Evolutionary conservation across 2,113 vertebrate genomes (phyloP).

Genomic region (Cranoglanis bouderius): DNA sequence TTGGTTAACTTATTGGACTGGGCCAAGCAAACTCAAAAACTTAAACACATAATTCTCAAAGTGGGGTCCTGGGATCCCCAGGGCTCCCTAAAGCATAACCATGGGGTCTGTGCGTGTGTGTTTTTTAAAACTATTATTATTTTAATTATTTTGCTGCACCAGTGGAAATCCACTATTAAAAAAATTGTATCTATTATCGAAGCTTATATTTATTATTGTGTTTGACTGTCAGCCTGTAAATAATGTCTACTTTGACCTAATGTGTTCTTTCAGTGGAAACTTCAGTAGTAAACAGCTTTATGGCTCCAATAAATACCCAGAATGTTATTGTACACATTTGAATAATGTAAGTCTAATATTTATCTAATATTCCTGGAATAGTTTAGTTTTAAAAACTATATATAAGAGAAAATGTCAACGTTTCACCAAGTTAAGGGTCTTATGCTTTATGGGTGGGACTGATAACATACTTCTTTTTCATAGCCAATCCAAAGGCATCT

Average conservation of each 20-base stretch:
- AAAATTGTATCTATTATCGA: neutral
- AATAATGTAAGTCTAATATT: neutral
- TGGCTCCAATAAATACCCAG: neutral
- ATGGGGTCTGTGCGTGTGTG: neutral
- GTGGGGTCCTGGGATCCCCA: too few relatives aligned
- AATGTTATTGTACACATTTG: neutral
- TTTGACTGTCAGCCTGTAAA: neutral
- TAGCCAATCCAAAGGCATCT: neutral
- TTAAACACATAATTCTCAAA: too few relatives aligned
- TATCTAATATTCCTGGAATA: neutral
- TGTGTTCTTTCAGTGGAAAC: neutral
- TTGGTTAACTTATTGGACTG: too few relatives aligned
- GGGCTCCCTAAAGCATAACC: neutral
- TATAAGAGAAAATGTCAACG: neutral
- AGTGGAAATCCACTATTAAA: neutral
- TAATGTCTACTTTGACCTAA: neutral
- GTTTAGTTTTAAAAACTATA: neutral
- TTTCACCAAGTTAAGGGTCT: neutral
- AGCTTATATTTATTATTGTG: neutral
- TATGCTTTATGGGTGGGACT: neutral
- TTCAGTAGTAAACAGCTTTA: neutral
- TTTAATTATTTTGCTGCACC: too few relatives aligned
- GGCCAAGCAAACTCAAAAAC: too few relatives aligned
- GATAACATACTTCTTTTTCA: neutral
- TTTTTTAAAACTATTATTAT: neutral